Evolutionary conservation across 2,888 invertebrate genomes (phyloP), one percentile per base, ranked within the genome.

Genomic region (Perithous albicinctus): DNA sequence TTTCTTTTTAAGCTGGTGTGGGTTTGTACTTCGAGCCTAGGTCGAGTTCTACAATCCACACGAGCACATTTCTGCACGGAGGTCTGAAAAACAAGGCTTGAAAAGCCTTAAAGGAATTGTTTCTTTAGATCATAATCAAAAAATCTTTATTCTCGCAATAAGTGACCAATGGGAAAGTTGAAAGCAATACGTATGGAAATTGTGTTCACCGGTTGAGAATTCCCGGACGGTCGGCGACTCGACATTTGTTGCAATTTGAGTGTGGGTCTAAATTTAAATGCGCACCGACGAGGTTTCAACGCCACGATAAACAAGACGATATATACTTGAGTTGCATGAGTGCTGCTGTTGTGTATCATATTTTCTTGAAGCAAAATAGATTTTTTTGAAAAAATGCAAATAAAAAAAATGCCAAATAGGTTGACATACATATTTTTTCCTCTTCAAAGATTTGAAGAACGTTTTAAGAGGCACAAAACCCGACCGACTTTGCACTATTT

Each of bases 201-300:
- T 15, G 15, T 29, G 18, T 38, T 38, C 20, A 23, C 23, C 51
- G 26, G 63, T 4, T 74, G 26, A 20, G n/a, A 15, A 54, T 64
- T 74, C 64, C 23, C 54, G 64, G 12, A 54, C 41, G 29, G 41
- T 32, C 26, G 18, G 18, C 41, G 51, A 29, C 38, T 64, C 43
- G 32, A n/a, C 63, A 59, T 73, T 73, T 23, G 72, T 41, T 72
- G 72, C 64, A 46, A 46, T n/a, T 59, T 41, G 41, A 5, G 18
- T 12, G n/a, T 0, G 46, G 59, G n/a, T n/a, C 78, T 73, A 78
- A 78, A 67, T 73, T 78, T 78, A 78, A 78, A 61, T 67, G 66
- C 10, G 48, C 15, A 56, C 72, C 78, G 51, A 51, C 38, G 51
- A 61, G 59, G 46, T 73, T 78, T 73, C 66, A 48, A 51, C 66